Evolutionary conservation across 2,797 vertebrate genomes (phyloP), one percentile per base, ranked within the genome.

Genomic region (Eupleurogrammus muticus): DNA sequence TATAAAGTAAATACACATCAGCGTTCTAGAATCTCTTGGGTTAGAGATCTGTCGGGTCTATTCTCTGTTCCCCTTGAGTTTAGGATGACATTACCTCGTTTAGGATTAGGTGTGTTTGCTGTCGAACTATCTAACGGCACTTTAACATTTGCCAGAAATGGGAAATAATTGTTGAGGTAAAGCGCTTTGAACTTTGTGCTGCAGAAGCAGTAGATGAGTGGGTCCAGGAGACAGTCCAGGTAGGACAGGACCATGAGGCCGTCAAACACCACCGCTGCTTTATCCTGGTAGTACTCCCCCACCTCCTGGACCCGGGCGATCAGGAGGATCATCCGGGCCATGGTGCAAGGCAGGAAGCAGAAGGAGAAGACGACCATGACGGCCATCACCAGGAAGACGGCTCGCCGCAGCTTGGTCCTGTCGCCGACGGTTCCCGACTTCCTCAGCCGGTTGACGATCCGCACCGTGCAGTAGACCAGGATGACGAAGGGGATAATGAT

Each of bases 191-290:
- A 94, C 82, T 93, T 93, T 51, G 91, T 93, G 84, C 91, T 95
- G 47, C 92, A 92, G 81, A 95, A 91, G 81, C 94, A 94, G 87
- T 94, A 94, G 63, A 95, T 53, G 1, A 94, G 81, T 0, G 94
- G 94, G 36, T 94, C 93, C 66, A 95, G 69, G 1, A 95, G 77
- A 17, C 92, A 93, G 81, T 94, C 93, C 56, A 94, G 60, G 81
- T 91, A 94, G 67, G 94, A 95, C 14, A 94, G 84, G 21, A 91
- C 87, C 89, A 94, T 82, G 54, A 94, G 81, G 56, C 93, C 93
- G 6, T 94, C 94, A 0, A 91, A 94, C n/a, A 77, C 81, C 69
- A 66, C 64, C 0, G 80, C 66, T 0, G 85, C 86, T 0, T 47
- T 66, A 1, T 82, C 69, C 70, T 93, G 74, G 0, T 2, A 1